Evolutionary conservation across 2,888 invertebrate genomes (phyloP).

Genomic region (Geophilus truncorum): DNA sequence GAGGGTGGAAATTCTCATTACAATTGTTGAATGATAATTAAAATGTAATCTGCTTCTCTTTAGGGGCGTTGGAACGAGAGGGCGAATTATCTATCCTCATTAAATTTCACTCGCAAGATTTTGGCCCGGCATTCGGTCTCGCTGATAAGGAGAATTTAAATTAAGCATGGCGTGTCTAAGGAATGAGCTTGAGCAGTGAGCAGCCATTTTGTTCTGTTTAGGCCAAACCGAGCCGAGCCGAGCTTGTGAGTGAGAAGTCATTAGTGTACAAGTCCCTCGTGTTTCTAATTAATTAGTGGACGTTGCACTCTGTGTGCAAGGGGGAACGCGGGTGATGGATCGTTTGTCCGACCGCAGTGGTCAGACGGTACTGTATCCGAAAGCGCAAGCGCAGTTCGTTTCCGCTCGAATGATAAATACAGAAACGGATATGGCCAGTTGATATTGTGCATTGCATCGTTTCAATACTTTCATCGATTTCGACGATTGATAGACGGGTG

Average conservation of each 20-base stretch:
- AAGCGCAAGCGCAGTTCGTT: slow-evolving; percentile 2
- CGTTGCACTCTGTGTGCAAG: slow-evolving; percentile 21
- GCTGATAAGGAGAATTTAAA: slow-evolving; percentile 28
- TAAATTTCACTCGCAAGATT: slow-evolving; percentile 22
- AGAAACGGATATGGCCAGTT: not conserved
- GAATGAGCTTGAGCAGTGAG: not conserved
- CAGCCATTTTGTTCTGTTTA: not conserved
- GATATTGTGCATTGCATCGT: not conserved
- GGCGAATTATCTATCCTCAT: slow-evolving; percentile 30
- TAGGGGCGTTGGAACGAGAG: slow-evolving; percentile 17
- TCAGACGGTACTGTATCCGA: not conserved
- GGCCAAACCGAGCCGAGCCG: not conserved
- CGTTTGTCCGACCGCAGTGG: slow-evolving; percentile 15
- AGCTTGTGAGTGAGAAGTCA: slow-evolving; percentile 14
- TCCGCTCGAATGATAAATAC: slow-evolving; percentile 6
- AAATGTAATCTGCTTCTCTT: slow-evolving; percentile 28
- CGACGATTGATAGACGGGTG: not conserved
- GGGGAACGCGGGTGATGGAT: slow-evolving; percentile 16
- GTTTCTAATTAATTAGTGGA: slow-evolving; percentile 27
- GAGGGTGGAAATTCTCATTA: slow-evolving; percentile 17
- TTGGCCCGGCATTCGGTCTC: not conserved
- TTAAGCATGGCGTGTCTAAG: slow-evolving; percentile 15
- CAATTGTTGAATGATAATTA: slow-evolving; percentile 29
- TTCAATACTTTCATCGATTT: not conserved
- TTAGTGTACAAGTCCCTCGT: slow-evolving; percentile 14